A percentile compares a stretch with the other conserved stretches of the same genome.
These are phyloP conservation scores for Drosophila nr. perissopoda DNA, from an alignment of 2,888 invertebrate species.

Conservation along the genomic window DNA sequence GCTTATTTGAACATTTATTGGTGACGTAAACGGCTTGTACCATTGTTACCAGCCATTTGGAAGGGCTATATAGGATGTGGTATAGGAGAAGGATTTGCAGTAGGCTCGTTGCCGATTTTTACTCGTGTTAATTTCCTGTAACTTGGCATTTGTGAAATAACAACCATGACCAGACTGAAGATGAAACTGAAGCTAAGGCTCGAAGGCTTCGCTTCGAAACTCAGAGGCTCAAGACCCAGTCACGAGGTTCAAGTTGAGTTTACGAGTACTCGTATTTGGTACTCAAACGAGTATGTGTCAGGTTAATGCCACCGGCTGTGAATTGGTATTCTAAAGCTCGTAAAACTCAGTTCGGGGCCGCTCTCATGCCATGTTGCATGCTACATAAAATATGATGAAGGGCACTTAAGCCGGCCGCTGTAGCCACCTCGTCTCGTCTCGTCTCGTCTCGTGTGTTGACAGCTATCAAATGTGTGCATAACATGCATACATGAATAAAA, in stretches of 20 bases:
- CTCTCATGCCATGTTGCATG: constrained; percentile 36
- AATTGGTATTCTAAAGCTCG: constrained; percentile 68
- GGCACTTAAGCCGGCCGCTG: constrained; percentile 65
- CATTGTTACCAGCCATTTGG: constrained; percentile 46
- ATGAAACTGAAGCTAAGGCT: constrained; percentile 1
- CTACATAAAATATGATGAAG: constrained; percentile 77
- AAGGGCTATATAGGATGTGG: constrained; percentile 12
- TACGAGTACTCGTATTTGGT: constrained; percentile 41
- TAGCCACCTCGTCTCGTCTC: neutral
- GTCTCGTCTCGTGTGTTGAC: constrained; percentile 58
- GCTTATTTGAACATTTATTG: constrained; percentile 78
- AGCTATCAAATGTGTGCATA: constrained; percentile 75
- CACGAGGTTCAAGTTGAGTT: constrained; percentile 54
- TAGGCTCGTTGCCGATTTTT: constrained; percentile 63
- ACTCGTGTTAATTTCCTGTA: constrained; percentile 74
- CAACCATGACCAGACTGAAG: constrained; percentile 19
- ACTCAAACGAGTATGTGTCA: constrained; percentile 36
- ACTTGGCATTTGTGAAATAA: constrained; percentile 52
- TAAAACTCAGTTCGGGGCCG: constrained; percentile 48
- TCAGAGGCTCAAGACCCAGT: constrained; percentile 22
- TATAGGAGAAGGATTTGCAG: constrained; percentile 10
- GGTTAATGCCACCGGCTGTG: constrained; percentile 61
- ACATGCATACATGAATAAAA: constrained; percentile 73
- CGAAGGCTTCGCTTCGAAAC: neutral
- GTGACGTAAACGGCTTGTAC: constrained; percentile 74